Conservation (phyloP, 2,797 vertebrate species). For the Lepilemur ruficaudatus region DNA sequence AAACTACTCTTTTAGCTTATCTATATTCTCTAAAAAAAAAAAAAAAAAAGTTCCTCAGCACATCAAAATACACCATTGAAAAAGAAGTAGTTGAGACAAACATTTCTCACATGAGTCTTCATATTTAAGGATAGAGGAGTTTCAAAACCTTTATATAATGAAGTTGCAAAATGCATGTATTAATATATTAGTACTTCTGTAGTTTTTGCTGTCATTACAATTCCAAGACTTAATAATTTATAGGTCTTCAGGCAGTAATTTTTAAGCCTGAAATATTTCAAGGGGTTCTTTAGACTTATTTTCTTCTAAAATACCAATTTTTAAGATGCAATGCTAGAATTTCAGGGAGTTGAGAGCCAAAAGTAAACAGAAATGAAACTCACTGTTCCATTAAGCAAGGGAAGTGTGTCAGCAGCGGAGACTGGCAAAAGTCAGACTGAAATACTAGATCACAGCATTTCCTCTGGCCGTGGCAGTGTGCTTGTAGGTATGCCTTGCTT, state of each 20-base stretch:
- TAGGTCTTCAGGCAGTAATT: not conserved
- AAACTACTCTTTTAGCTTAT: not conserved
- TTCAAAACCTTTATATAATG: not conserved
- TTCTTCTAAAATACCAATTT: not conserved
- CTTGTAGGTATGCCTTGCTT: not conserved
- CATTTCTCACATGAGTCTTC: not conserved
- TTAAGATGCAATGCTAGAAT: not conserved
- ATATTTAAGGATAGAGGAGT: not conserved
- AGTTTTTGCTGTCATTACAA: not conserved
- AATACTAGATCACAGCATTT: not conserved
- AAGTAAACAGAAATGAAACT: not conserved
- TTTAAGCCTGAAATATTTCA: conserved; percentile 29
- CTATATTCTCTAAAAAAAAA: not conserved
- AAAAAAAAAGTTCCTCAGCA: not conserved
- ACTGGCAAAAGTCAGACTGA: not conserved
- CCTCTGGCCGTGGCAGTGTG: not conserved
- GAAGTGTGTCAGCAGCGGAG: not conserved
- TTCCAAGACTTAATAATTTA: conserved; percentile 40
- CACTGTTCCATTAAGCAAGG: not conserved
- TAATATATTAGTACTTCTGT: not conserved
- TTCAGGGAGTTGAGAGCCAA: not conserved
- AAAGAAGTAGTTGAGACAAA: not conserved
- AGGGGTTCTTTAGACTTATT: not conserved
- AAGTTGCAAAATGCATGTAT: not conserved
- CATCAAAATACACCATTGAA: not conserved